A percentile compares a stretch with the other conserved stretches of the same genome.
These are phyloP conservation scores for Natrix natrix DNA, from an alignment of 2,797 vertebrate species.

Conservation along the genomic window DNA sequence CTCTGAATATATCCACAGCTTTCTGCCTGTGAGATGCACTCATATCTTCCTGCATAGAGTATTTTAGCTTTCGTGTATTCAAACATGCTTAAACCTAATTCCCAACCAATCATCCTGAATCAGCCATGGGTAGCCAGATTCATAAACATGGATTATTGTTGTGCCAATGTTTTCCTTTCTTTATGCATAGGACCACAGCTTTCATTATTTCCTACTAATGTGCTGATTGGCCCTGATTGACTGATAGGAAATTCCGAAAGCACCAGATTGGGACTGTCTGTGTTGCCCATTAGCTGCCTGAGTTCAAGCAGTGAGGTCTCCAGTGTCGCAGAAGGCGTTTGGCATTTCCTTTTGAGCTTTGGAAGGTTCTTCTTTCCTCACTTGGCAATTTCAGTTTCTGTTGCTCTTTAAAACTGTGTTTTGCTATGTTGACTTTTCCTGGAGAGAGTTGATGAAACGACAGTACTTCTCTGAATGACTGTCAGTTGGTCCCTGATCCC, in stretches of 20 bases:
- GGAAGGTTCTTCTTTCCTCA: neutral
- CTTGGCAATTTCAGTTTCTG: neutral
- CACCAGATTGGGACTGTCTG: neutral
- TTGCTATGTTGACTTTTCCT: conserved; percentile 7
- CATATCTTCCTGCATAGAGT: neutral
- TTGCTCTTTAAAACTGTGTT: conserved; percentile 1
- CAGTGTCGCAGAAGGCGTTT: neutral
- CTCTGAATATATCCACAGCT: neutral
- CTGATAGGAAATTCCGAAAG: neutral
- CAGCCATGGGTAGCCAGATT: neutral
- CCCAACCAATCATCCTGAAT: neutral
- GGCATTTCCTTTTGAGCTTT: neutral
- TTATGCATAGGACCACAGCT: neutral
- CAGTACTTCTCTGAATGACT: neutral
- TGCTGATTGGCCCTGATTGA: neutral
- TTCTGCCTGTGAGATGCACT: neutral
- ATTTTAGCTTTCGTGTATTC: neutral
- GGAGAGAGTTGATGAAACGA: neutral
- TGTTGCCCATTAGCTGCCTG: neutral
- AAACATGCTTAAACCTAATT: neutral
- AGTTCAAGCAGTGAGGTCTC: neutral
- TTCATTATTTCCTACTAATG: neutral
- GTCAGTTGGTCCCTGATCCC: conserved; percentile 5
- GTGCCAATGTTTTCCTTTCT: neutral
- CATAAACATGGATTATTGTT: neutral